A percentile compares a stretch with the other conserved stretches of the same genome.
Conservation (phyloP, 1,140 invertebrate species). For the Phenacoccus solenopsis region DNA sequence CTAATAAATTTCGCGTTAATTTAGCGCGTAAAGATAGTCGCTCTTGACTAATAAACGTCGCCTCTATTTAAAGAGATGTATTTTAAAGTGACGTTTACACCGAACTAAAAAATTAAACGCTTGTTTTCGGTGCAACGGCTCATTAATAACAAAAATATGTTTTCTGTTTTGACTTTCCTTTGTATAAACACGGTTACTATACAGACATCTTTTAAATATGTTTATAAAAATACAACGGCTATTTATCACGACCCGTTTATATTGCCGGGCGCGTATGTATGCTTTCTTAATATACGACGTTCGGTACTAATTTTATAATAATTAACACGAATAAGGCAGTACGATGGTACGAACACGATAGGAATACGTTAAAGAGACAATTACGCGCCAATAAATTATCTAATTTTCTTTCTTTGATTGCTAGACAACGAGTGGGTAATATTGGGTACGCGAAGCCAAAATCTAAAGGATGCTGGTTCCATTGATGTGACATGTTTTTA, state of each 20-base stretch:
- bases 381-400: not conserved
- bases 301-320: slow-evolving; percentile 15
- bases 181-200: not conserved
- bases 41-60: not conserved
- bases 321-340: slow-evolving; percentile 17
- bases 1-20: slow-evolving; percentile 7
- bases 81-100: slow-evolving; percentile 16
- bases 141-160: slow-evolving; percentile 17
- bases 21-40: slow-evolving; percentile 7
- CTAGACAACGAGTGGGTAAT: not conserved
- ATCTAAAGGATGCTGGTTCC: not conserved
- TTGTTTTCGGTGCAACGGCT: slow-evolving; percentile 17
- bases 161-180: slow-evolving; percentile 11
- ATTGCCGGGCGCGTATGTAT: too few relatives aligned
- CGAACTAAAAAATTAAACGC: slow-evolving; percentile 16
- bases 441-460: not conserved
- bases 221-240: slow-evolving; percentile 14
- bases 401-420: not conserved
- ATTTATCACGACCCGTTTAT: slow-evolving; percentile 10
- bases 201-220: slow-evolving; percentile 1
- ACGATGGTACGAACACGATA: not conserved
- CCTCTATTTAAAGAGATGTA: slow-evolving; percentile 6
- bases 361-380: slow-evolving; percentile 8
- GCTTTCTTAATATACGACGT: slow-evolving; percentile 9
- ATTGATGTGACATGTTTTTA: not conserved